Base-by-base conservation (phyloP, 2,797 vertebrate genomes). In the Avahi laniger region DNA sequence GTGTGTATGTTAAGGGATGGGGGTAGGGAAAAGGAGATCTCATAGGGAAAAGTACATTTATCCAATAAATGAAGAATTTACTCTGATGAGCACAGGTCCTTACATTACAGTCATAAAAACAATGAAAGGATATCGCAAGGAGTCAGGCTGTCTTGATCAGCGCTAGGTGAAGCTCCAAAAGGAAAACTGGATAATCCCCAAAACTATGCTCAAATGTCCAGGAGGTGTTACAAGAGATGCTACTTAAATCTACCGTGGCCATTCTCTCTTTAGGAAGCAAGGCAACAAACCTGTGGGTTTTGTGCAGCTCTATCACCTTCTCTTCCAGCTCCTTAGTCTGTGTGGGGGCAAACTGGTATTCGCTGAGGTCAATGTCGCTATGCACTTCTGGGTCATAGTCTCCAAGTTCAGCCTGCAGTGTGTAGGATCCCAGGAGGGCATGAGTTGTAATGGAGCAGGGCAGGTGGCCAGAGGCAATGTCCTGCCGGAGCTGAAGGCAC, bases 281-380 rank as follows among this genome's bases (percentile, higher is more conserved):
- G 57, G 12, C 59, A 41, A 94, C 97, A 95, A 13, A 99, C 99
- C 99, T 99, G 98, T 99, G 99, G 72, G 99, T 99, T 98, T 99
- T 99, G 98, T 99, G 99, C 59, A 99, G 98, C 91, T 99, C 99
- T 80, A 99, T 98, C 97, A 99, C 99, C 97, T 99, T 99, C 96
- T 99, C 99, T 98, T 99, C 99, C 99, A 99, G 99, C 98, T 99
- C 99, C 98, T 99, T 99, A 91, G 99, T 99, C 97, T 99, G 99
- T 95, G 97, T 99, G 78, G 99, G 99, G 14, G 99, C 99, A 97
- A 99, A 99, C 12, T 98, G 99, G 97, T 99, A 99, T 97, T 99
- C 99, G 75, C 98, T 98, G 97, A 99, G 98, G 97, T 99, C 99
- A 97, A 99, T 99, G 57, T 98, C 96, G 10, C 98, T 98, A 65